phyloP scores from a whole-genome alignment of 2,797 vertebrate genomes.

The Sitta carolinensis region DNA sequence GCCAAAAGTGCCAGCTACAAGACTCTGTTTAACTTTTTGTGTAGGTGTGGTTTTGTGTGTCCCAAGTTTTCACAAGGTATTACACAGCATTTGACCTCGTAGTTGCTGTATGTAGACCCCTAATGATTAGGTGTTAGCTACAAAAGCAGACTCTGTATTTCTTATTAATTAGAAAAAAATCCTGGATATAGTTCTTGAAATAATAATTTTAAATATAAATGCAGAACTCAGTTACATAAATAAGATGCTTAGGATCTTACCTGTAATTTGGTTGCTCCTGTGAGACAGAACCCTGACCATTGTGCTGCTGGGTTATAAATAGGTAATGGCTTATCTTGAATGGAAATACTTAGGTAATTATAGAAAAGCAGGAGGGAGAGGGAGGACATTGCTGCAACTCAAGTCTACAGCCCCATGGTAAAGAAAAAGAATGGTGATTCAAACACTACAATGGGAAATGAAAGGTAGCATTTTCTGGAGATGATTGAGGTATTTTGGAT shows the following conservation, averaged over 20 bases:
- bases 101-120: neutral
- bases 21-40: neutral
- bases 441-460: neutral
- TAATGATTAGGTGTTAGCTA: neutral
- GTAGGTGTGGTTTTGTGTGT: neutral
- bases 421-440: neutral
- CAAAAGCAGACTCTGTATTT: neutral
- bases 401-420: accelerated
- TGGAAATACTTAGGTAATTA: neutral
- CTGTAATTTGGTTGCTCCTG: neutral
- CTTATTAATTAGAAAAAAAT: neutral
- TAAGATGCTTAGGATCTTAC: neutral
- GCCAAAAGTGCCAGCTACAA: neutral
- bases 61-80: neutral
- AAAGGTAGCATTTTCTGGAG: neutral
- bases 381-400: neutral
- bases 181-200: neutral
- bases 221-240: neutral
- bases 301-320: neutral
- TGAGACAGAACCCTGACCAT: neutral
- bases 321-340: neutral
- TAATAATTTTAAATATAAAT: neutral
- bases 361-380: neutral
- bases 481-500: neutral
- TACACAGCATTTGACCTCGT: neutral